A percentile compares a stretch with the other conserved stretches of the same genome.
These are phyloP conservation scores for Octomys mimax DNA, from an alignment of 2,797 vertebrate genomes.

Conservation along the genomic window DNA sequence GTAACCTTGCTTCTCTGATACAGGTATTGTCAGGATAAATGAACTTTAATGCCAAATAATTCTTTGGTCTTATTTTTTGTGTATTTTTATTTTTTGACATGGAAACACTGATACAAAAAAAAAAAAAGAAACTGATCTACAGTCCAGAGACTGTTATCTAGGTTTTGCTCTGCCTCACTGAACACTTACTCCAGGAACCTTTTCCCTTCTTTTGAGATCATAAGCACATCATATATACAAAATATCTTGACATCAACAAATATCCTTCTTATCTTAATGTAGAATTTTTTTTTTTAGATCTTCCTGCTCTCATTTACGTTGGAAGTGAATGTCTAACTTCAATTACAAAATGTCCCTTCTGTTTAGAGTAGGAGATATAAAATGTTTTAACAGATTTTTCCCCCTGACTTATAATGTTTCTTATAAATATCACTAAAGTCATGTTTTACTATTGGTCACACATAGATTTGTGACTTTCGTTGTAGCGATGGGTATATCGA, in stretches of 20 bases:
- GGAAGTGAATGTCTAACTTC: neutral
- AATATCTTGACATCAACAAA: neutral
- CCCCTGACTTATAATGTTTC: neutral
- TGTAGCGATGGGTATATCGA: neutral
- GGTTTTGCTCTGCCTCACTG: neutral
- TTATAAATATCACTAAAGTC: neutral
- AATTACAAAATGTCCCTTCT: neutral
- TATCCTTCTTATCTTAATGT: constrained; percentile 32
- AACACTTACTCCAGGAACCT: neutral
- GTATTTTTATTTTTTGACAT: neutral
- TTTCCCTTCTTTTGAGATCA: neutral
- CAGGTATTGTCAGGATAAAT: neutral
- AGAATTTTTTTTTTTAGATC: neutral
- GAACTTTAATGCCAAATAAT: neutral
- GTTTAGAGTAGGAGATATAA: neutral
- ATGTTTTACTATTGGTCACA: neutral
- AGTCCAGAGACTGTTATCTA: neutral
- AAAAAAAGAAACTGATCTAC: neutral
- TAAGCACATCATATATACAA: neutral
- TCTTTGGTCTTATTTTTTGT: neutral
- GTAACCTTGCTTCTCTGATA: neutral
- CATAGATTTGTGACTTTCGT: neutral
- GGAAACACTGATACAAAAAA: neutral
- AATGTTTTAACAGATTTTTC: neutral
- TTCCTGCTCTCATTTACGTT: neutral